A percentile compares a stretch with the other conserved stretches of the same genome.
These are phyloP conservation scores for Eueremaeus valkanovi DNA, from an alignment of 2,888 invertebrate genomes.

Conservation along the genomic window DNA sequence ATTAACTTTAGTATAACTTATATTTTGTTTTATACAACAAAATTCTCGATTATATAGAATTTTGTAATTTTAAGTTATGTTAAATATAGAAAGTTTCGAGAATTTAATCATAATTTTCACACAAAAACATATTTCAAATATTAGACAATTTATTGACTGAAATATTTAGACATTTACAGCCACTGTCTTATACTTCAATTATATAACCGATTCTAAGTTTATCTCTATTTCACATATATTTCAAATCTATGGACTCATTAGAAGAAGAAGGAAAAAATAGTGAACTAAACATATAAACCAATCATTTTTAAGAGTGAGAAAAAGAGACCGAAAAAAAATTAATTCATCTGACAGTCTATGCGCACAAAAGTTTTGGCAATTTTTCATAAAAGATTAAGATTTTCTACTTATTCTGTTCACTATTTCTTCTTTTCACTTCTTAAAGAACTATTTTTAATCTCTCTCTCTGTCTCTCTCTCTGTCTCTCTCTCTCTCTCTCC, in stretches of 20 bases:
- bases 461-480: not conserved
- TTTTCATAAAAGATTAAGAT: conserved; percentile 20
- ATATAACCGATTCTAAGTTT: not conserved
- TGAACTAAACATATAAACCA: not conserved
- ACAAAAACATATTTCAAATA: too few species aligned
- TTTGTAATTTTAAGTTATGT: too few species aligned
- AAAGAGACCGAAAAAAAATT: not conserved
- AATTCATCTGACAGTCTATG: not conserved
- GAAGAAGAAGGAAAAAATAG: not conserved
- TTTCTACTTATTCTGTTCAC: too few species aligned
- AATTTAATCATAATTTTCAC: too few species aligned
- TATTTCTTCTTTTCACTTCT: not conserved
- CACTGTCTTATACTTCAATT: not conserved
- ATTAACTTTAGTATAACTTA: too few species aligned
- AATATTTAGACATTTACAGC: too few species aligned
- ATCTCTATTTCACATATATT: not conserved
- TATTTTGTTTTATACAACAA: too few species aligned
- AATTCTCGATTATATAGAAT: too few species aligned
- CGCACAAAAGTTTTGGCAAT: conserved; percentile 13
- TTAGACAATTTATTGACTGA: not conserved
- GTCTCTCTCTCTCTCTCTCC: not conserved
- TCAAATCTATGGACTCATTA: not conserved
- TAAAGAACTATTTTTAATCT: conserved; percentile 23
- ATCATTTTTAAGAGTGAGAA: not conserved
- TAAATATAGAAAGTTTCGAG: too few species aligned